These are phyloP conservation scores for Nebria salina DNA, from an alignment of 2,888 invertebrate genomes.

Conservation along the genomic window DNA sequence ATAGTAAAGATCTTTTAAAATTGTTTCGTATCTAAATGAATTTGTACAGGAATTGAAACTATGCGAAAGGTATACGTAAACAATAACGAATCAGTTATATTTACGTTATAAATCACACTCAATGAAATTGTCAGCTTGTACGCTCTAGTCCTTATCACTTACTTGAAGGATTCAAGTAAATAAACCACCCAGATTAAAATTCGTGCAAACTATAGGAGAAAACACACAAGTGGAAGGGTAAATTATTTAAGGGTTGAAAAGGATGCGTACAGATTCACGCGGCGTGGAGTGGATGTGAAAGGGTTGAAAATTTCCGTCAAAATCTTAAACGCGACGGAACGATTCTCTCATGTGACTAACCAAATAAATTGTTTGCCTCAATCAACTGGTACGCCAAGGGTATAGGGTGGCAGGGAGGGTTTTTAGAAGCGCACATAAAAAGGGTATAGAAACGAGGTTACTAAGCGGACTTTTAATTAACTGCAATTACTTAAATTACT, in stretches of 20 bases:
- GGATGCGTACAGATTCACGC: neutral
- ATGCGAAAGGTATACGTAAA: neutral
- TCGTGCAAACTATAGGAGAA: conserved; percentile 17
- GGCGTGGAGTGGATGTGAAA: neutral
- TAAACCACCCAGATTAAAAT: conserved; percentile 41
- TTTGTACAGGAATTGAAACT: neutral
- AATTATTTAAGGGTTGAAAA: conserved; percentile 41
- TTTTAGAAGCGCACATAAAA: neutral
- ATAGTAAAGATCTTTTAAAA: no score
- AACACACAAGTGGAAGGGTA: conserved; percentile 36
- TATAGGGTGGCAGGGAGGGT: conserved; percentile 2
- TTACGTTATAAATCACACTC: neutral
- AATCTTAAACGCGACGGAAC: conserved; percentile 37
- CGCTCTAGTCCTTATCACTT: conserved; percentile 1
- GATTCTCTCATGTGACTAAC: conserved; percentile 41
- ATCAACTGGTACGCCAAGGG: conserved; percentile 20
- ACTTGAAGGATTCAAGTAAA: conserved; percentile 24
- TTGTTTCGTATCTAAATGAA: no score
- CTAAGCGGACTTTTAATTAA: conserved; percentile 40
- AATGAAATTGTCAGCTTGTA: neutral
- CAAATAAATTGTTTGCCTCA: conserved; percentile 46
- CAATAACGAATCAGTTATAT: neutral
- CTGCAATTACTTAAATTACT: conserved; percentile 46
- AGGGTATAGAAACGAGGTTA: neutral
- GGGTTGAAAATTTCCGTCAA: conserved; percentile 34